These are phyloP conservation scores for Tigriopus californicus DNA, from an alignment of 2,888 invertebrate genomes.

Conservation along the genomic window DNA sequence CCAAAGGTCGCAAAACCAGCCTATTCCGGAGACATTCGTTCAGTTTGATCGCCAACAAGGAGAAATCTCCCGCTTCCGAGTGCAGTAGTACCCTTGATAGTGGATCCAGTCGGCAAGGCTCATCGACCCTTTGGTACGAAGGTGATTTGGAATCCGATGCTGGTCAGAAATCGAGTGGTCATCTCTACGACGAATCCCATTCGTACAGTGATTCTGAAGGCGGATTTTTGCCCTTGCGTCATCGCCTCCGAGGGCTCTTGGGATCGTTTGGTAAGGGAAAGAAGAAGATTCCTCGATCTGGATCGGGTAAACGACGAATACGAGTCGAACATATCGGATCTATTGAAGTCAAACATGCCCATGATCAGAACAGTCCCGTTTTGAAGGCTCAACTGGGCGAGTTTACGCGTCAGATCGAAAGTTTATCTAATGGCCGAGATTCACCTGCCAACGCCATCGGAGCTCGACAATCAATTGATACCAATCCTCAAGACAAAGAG, in stretches of 20 bases:
- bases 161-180: background rate
- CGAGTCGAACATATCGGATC: background rate
- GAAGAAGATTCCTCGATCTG: background rate
- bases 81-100: no score
- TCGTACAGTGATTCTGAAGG: conserved; percentile 11
- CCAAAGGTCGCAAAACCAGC: background rate
- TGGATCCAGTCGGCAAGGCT: no score
- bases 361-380: background rate
- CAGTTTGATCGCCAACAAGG: background rate
- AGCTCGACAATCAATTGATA: no score
- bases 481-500: no score
- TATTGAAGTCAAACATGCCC: background rate
- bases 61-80: background rate
- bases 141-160: background rate
- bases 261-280: conserved; percentile 7
- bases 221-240: background rate
- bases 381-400: background rate
- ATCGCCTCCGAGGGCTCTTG: conserved; percentile 2
- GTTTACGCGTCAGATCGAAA: conserved; percentile 2
- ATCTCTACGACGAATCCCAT: background rate
- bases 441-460: no score
- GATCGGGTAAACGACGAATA: no score
- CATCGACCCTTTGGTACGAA: background rate
- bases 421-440: no score
- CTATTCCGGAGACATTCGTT: conserved; percentile 13